A percentile compares a stretch with the other conserved stretches of the same genome.
phyloP scores from a whole-genome alignment of 1,140 invertebrate species.

The Drosophila ananassae region DNA sequence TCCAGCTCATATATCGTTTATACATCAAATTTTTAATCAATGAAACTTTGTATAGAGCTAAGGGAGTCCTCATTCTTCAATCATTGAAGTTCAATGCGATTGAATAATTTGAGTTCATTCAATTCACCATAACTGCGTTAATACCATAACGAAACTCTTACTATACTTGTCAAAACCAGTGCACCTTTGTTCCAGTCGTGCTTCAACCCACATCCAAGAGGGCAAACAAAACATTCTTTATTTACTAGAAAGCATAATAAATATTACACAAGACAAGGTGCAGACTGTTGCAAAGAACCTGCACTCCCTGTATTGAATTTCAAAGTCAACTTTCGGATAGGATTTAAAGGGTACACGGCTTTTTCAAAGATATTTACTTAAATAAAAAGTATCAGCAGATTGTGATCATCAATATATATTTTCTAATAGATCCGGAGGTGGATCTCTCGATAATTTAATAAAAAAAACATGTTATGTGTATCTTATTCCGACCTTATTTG shows the following conservation, averaged over 20 bases:
- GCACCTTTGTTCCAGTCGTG: conserved; percentile 26
- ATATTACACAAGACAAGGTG: conserved; percentile 79
- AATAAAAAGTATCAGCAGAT: too few relatives aligned
- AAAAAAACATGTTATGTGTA: too few relatives aligned
- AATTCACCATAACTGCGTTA: background rate
- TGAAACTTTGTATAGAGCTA: background rate
- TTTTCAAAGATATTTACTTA: background rate
- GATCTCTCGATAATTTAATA: too few relatives aligned
- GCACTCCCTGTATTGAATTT: conserved; percentile 29
- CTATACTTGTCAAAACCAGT: conserved; percentile 55
- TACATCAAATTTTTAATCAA: too few relatives aligned
- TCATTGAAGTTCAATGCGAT: background rate
- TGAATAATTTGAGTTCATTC: background rate
- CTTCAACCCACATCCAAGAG: conserved; percentile 19
- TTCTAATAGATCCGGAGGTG: too few relatives aligned
- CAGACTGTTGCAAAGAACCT: conserved; percentile 31
- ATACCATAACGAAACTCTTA: conserved; percentile 10
- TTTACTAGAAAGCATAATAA: conserved; percentile 77
- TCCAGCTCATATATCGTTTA: too few relatives aligned
- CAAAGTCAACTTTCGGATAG: conserved; percentile 38
- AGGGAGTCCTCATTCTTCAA: background rate
- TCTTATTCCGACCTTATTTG: too few relatives aligned
- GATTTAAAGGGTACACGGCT: background rate
- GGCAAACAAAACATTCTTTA: conserved; percentile 54
- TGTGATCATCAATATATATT: too few relatives aligned